These are phyloP conservation scores for Caerostris extrusa DNA, from an alignment of 1,140 invertebrate genomes.

Conservation along the genomic window DNA sequence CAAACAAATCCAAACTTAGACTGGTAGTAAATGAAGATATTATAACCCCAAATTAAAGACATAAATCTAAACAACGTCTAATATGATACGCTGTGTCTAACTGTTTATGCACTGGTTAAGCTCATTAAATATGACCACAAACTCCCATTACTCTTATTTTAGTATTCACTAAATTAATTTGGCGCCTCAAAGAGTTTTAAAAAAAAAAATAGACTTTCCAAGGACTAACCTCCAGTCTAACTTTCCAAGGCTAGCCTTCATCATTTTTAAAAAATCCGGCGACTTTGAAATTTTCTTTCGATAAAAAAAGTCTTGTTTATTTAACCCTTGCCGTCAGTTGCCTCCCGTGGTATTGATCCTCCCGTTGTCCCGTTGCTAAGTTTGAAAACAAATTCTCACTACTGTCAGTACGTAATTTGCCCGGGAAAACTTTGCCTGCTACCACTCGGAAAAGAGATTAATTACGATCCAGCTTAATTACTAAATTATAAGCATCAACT, in stretches of 20 bases:
- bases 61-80: too few relatives aligned
- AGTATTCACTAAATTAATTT: neutral
- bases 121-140: neutral
- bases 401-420: neutral
- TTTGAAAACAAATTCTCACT: neutral
- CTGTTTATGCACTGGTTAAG: neutral
- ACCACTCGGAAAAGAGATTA: neutral
- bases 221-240: neutral
- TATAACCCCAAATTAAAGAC: too few relatives aligned
- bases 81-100: neutral
- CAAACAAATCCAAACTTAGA: too few relatives aligned
- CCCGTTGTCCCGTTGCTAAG: too few relatives aligned
- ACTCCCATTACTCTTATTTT: neutral
- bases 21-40: too few relatives aligned
- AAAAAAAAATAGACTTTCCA: neutral
- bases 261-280: neutral
- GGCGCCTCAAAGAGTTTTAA: neutral
- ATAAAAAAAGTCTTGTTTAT: neutral
- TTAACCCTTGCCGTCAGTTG: neutral
- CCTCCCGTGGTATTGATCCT: neutral
- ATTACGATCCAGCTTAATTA: neutral
- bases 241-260: neutral
- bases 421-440: too few relatives aligned
- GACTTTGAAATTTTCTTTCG: neutral
- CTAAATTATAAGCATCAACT: neutral